Percentiles rank a stretch among this genome's conserved stretches.
Conservation (phyloP, 2,113 vertebrate genomes). For the Psilopsiagon aurifrons region DNA sequence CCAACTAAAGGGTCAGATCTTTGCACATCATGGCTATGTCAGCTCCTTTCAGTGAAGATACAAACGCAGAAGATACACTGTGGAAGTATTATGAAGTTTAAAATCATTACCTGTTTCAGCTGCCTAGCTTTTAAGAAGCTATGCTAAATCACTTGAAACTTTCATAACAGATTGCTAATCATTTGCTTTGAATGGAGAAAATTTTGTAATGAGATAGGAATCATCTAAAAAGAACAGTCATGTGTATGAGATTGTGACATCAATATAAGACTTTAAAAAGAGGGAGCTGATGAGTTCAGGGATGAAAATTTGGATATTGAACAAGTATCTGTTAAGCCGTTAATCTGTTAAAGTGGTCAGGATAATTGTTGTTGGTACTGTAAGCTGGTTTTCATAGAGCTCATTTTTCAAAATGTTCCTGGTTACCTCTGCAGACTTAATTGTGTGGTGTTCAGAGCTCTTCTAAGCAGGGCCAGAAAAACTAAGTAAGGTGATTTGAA, state of each 20-base stretch:
- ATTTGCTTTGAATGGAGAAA: neutral
- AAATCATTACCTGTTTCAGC: neutral
- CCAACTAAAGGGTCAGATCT: neutral
- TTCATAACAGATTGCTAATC: neutral
- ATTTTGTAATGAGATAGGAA: neutral
- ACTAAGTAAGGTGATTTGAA: neutral
- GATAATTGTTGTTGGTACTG: neutral
- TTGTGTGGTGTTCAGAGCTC: neutral
- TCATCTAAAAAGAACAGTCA: neutral
- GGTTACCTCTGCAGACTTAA: neutral
- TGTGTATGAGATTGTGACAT: neutral
- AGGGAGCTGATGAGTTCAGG: neutral
- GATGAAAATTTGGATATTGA: neutral
- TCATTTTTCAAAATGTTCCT: neutral
- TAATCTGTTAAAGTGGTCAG: neutral
- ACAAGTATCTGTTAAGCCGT: neutral
- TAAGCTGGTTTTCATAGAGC: neutral
- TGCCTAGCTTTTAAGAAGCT: neutral
- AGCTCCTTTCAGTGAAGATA: neutral
- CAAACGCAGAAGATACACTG: neutral
- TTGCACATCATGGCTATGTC: neutral
- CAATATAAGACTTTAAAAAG: neutral
- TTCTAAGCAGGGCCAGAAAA: neutral
- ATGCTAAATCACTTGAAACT: neutral
- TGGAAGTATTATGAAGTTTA: neutral